A percentile compares a stretch with the other conserved stretches of the same genome.
Conservation (phyloP, 2,113 vertebrate genomes). For the Prionailurus viverrinus region DNA sequence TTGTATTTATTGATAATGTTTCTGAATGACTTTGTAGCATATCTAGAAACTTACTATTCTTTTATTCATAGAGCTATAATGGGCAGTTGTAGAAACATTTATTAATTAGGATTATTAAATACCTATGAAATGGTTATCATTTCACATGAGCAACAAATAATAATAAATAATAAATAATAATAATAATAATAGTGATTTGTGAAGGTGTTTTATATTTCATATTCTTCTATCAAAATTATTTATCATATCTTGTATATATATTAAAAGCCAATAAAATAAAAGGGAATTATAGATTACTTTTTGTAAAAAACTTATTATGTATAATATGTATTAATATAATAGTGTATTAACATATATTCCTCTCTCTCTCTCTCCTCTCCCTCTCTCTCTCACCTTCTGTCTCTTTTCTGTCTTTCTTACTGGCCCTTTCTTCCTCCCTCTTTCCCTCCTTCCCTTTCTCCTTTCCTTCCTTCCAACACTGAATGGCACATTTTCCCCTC, state of each 20-base stretch:
- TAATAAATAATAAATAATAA: not conserved
- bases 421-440: not conserved
- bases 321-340: not conserved
- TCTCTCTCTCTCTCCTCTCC: not conserved
- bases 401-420: too few relatives aligned
- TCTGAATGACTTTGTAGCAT: not conserved
- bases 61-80: not conserved
- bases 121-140: not conserved
- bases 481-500: not conserved
- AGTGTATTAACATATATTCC: not conserved
- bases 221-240: not conserved
- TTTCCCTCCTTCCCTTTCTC: not conserved
- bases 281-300: not conserved
- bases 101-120: not conserved
- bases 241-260: not conserved
- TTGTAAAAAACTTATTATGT: not conserved
- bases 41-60: not conserved
- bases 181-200: not conserved
- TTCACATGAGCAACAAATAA: not conserved
- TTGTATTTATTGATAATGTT: not conserved
- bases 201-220: not conserved
- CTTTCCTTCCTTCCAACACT: not conserved
- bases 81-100: not conserved
- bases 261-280: not conserved
- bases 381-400: too few relatives aligned